A percentile compares a stretch with the other conserved stretches of the same genome.
These are phyloP conservation scores for Pachycephus smyrnensis DNA, from an alignment of 2,888 invertebrate species.

Conservation along the genomic window DNA sequence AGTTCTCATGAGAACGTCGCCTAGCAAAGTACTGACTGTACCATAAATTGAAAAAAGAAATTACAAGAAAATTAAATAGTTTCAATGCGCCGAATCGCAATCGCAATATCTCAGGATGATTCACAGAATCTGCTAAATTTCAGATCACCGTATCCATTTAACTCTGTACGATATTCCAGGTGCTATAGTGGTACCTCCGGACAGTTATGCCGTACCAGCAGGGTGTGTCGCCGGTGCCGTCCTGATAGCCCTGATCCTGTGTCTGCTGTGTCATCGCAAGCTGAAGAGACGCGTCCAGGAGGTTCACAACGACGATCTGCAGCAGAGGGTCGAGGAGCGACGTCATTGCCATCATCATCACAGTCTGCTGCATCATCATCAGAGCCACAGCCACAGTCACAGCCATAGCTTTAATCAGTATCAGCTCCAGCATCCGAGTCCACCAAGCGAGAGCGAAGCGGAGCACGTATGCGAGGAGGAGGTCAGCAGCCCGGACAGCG, in stretches of 20 bases:
- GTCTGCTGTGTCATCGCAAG: constrained; percentile 72
- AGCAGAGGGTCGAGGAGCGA: constrained; percentile 54
- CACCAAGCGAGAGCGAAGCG: constrained; percentile 51
- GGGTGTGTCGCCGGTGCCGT: constrained; percentile 68
- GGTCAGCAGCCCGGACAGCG: constrained; percentile 56
- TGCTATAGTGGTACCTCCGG: constrained; percentile 69
- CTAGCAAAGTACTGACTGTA: not conserved
- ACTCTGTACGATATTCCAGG: constrained; percentile 56
- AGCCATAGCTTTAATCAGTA: constrained; percentile 39
- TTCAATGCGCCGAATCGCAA: not conserved
- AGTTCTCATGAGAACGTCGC: not conserved
- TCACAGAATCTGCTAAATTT: not conserved
- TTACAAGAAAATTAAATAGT: not conserved
- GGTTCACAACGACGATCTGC: constrained; percentile 53
- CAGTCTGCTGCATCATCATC: constrained; percentile 51
- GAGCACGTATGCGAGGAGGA: constrained; percentile 39
- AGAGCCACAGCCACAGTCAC: constrained; percentile 37
- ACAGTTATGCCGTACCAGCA: constrained; percentile 71
- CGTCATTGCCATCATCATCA: constrained; percentile 40
- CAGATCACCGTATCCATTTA: not conserved
- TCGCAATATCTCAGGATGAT: not conserved
- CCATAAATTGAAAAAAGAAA: not conserved
- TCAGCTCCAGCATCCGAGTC: constrained; percentile 49
- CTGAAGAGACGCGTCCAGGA: constrained; percentile 54
- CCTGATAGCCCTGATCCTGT: constrained; percentile 67